A percentile compares a stretch with the other conserved stretches of the same genome.
These are phyloP conservation scores for Pelodytes ibericus DNA, from an alignment of 2,797 vertebrate genomes.

Conservation along the genomic window DNA sequence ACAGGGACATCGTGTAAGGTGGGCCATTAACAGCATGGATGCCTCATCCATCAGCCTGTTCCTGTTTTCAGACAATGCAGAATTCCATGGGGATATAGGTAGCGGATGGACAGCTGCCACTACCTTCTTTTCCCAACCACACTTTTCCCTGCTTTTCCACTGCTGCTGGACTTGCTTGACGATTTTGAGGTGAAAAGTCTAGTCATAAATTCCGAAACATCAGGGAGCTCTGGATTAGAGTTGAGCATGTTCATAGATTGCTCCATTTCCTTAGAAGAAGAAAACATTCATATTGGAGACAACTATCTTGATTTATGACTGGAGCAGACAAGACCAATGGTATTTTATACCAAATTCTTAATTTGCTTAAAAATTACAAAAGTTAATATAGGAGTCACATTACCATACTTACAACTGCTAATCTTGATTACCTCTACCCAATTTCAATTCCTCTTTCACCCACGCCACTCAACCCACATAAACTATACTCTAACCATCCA, in stretches of 20 bases:
- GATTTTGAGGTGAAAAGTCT: conserved; percentile 97
- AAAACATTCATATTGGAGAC: background rate
- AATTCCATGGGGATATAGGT: background rate
- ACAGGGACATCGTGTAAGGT: background rate
- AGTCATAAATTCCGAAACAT: conserved; percentile 98
- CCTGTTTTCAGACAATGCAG: background rate
- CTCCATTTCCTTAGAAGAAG: conserved; percentile 90
- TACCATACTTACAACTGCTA: no score
- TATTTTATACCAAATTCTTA: no score
- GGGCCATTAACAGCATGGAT: background rate
- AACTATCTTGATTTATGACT: no score
- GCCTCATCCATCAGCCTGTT: background rate
- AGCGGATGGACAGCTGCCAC: conserved; percentile 55
- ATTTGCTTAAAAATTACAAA: no score
- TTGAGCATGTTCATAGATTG: conserved; percentile 99
- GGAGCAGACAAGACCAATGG: no score
- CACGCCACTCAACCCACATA: no score
- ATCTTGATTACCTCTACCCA: no score
- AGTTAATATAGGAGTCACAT: no score
- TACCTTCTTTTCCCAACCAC: conserved; percentile 95
- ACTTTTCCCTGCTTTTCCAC: conserved; percentile 88
- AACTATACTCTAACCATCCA: no score
- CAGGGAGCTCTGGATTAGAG: conserved; percentile 96
- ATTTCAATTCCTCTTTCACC: no score
- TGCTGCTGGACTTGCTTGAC: conserved; percentile 86